phyloP scores from a whole-genome alignment of 2,113 vertebrate species.

The Globicephala melas region DNA sequence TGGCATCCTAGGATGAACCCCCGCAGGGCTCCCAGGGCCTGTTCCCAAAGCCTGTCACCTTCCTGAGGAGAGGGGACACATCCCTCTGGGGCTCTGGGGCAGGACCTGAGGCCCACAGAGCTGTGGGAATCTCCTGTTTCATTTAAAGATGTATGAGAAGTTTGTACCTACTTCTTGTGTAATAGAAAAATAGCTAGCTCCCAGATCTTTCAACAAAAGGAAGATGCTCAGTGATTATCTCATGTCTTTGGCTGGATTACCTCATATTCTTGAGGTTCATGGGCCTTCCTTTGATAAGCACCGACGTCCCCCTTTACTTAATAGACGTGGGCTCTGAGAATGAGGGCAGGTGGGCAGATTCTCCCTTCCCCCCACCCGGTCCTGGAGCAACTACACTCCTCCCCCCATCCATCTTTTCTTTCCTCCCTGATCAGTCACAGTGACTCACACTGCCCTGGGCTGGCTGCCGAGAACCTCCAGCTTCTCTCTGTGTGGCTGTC shows the following conservation, averaged over 20 bases:
- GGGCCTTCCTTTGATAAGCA: neutral
- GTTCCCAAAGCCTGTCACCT: neutral
- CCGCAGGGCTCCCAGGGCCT: neutral
- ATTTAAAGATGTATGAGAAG: neutral
- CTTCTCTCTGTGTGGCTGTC: neutral
- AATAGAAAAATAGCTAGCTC: neutral
- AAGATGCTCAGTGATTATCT: neutral
- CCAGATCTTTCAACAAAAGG: neutral
- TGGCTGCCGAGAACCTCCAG: neutral
- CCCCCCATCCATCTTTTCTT: neutral
- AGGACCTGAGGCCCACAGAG: neutral
- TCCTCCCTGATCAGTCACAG: neutral
- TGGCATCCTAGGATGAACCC: neutral
- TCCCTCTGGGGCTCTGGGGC: neutral
- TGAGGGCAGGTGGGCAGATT: neutral
- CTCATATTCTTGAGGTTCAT: neutral
- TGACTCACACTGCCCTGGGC: neutral
- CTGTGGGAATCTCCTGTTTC: neutral
- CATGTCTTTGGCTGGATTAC: neutral
- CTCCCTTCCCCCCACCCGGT: neutral
- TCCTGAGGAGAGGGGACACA: neutral
- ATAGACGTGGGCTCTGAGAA: neutral
- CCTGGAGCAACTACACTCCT: neutral
- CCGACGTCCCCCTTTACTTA: neutral
- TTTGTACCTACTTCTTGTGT: neutral